Base-by-base conservation (phyloP, 2,888 invertebrate genomes). In the Xestia sexstrigata region DNA sequence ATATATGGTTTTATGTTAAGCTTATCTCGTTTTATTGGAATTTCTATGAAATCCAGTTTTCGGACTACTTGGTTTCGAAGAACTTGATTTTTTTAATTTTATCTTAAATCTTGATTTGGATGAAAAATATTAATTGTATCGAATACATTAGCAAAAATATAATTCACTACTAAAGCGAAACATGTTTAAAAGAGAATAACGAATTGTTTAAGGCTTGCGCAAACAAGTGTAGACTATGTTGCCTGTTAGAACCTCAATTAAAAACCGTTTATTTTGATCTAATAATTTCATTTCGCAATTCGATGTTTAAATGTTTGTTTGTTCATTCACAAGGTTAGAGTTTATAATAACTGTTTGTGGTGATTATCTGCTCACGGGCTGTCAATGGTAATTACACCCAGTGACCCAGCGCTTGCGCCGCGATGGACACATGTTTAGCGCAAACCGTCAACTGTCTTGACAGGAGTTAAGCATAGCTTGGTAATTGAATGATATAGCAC, bases 181-280 rank as follows among this genome's bases (percentile, higher is more conserved):
- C 8, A 39, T 52, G 58, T 42, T 35, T 39, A 17, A 26, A 13
- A 4, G 11, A 65, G 20, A 49, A 65, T 55, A 58, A 62, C 35
- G 26, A 62, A 52, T 35, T 70, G 45, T 66, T 55, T 52, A 58
- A 1, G 35, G 42, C 71, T 87, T 87, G 76, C 83, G 73, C 42
- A 87, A 88, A 62, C 35, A 69, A 68, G 39, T 62, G 23, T 62
- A 58, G 58, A 79, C 55, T 74, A 23, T 47, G 42, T 79, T 79
- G 74, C 74, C 74, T 39, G 78, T 76, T 70, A 67, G 68, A 84
- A 71, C 73, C 35, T 78, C 86, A 88, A 88, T 88, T 88, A 88
- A 83, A 88, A 86, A 88, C 72, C 84, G 80, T 89, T 88, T 88
- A 88, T 85, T 78, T 78, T 81, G 82, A 86, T 83, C 83, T 77